These are phyloP conservation scores for Caranx melampygus DNA, from an alignment of 2,113 vertebrate genomes.

Conservation along the genomic window DNA sequence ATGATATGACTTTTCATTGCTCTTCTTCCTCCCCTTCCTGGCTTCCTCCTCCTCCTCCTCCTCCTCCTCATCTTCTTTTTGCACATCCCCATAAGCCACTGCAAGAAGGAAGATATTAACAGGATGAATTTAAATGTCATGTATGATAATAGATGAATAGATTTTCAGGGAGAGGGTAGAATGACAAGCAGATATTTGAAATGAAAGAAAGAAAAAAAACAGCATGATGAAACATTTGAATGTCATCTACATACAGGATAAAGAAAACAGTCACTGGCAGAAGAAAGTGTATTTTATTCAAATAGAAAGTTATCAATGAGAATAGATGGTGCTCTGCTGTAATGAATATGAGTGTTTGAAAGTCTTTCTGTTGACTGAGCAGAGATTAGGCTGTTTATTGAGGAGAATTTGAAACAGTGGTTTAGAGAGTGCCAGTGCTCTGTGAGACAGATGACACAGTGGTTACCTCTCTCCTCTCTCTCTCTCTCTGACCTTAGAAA, in stretches of 20 bases:
- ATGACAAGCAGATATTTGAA: slow-evolving; percentile 38
- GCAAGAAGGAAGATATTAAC: slow-evolving; percentile 56
- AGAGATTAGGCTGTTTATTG: slow-evolving; percentile 58
- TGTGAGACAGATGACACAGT: slow-evolving; percentile 6
- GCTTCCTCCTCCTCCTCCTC: neutral
- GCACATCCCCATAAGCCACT: slow-evolving; percentile 26
- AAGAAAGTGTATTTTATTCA: slow-evolving; percentile 29
- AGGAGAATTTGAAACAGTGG: slow-evolving; percentile 55
- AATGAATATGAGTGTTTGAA: slow-evolving; percentile 43
- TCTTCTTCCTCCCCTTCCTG: neutral
- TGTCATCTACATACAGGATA: slow-evolving; percentile 58
- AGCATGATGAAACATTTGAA: slow-evolving; percentile 44
- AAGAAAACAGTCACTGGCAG: slow-evolving; percentile 33
- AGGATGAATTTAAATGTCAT: slow-evolving; percentile 46
- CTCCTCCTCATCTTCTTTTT: slow-evolving; percentile 28
- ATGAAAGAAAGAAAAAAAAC: slow-evolving; percentile 10
- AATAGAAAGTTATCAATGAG: slow-evolving; percentile 45
- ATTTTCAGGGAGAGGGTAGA: slow-evolving; percentile 29
- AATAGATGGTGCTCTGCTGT: slow-evolving; percentile 9
- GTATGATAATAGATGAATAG: slow-evolving; percentile 48
- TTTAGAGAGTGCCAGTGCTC: slow-evolving; percentile 17
- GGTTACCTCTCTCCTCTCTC: slow-evolving; percentile 19
- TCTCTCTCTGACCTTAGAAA: slow-evolving; percentile 10
- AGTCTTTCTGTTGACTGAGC: slow-evolving; percentile 24
- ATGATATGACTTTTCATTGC: neutral